These are phyloP conservation scores for Haemorhous mexicanus DNA, from an alignment of 2,113 vertebrate genomes.

Conservation along the genomic window DNA sequence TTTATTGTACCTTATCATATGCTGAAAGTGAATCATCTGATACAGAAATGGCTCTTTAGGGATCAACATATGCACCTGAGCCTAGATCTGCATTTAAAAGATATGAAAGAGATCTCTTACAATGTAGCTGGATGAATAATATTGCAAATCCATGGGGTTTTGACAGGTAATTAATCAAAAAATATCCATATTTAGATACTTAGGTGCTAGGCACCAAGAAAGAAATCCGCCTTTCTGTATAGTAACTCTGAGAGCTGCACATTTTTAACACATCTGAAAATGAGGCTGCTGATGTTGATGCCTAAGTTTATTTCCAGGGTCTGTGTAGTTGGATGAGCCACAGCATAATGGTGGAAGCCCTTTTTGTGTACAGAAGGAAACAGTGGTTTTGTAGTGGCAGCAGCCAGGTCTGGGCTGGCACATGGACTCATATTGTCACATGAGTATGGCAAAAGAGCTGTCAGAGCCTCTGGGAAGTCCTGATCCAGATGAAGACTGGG, in stretches of 20 bases:
- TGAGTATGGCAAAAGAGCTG: fast-evolving
- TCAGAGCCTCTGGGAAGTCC: neutral
- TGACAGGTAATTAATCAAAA: neutral
- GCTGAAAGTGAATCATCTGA: conserved; percentile 6
- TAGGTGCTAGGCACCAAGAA: neutral
- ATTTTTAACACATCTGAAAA: neutral
- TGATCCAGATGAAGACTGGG: neutral
- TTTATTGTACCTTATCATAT: neutral
- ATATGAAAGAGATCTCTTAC: neutral
- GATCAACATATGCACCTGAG: neutral
- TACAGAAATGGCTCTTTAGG: neutral
- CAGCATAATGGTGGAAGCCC: neutral
- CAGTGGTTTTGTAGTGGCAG: fast-evolving
- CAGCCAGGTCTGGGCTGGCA: neutral
- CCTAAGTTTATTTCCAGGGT: neutral
- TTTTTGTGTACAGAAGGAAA: neutral
- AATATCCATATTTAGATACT: neutral
- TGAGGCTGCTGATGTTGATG: neutral
- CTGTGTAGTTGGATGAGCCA: neutral
- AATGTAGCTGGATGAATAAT: neutral
- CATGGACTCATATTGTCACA: fast-evolving
- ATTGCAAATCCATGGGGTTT: neutral
- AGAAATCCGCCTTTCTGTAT: neutral
- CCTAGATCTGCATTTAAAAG: neutral
- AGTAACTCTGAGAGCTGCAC: neutral